Base-by-base conservation (phyloP, 2,113 vertebrate genomes). In the Ptilorrhoa leucosticta region DNA sequence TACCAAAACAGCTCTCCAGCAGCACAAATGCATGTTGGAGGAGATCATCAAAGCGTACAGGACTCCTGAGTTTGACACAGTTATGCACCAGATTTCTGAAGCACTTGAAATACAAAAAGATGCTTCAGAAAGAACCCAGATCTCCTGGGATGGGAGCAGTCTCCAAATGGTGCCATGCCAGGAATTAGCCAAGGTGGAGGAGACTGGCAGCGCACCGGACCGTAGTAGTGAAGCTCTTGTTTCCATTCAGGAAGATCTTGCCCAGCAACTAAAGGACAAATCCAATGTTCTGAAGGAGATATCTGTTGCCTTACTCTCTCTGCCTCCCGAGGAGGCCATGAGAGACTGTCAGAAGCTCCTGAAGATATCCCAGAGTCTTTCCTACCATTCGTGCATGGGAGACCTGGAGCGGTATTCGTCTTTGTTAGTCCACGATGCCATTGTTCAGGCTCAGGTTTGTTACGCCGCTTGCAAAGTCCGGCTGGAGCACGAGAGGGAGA, bases 361-460 rank as follows among this genome's bases (percentile, higher is more conserved):
- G 48, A 97, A 98, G 91, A 97, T 98, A 22, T 97, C 99, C 76
- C 97, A 94, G 26, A 81, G 90, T 39, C 97, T 98, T 79, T 97
- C 98, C 3, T 98, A 97, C 7, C 93, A 86, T 20, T 95, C 96
- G 3, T 97, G 97, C 20, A 94, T 98, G 83, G 96, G 96, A 64
- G 88, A 96, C 69, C 96, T 98, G 10, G 96, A 97, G 26, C 97
- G 96, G 27, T 98, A 98, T 42, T 98, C 97, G 31, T 98, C 98
- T 9, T 73, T 99, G 61, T 97, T 99, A 57, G 98, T 99, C 94
- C 98, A 98, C 5, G 99, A 99, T 47, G 99, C 99, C 8, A 97
- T 99, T 8, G 97, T 98, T 73, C 99, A 99, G 96, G 98, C 99
- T 71, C 99, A 99, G 88, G 98, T 99, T 56, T 99, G 98, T 23